These are phyloP conservation scores for Hydroisotoma schaefferi DNA, from an alignment of 2,888 invertebrate species.

Conservation along the genomic window DNA sequence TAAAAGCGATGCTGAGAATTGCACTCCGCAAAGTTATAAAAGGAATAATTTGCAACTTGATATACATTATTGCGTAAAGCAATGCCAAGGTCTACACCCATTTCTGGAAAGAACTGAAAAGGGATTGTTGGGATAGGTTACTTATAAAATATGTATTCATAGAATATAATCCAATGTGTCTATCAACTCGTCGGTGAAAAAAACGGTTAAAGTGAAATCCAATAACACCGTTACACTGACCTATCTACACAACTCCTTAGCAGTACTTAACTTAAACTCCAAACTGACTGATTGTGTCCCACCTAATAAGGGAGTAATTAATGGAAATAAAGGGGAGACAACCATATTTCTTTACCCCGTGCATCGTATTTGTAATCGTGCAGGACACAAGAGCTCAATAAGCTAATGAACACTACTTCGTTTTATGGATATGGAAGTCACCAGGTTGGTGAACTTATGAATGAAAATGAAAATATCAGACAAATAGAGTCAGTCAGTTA, in stretches of 20 bases:
- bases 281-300: too few relatives aligned
- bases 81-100: conserved; percentile 38
- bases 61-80: too few relatives aligned
- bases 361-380: too few relatives aligned
- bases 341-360: too few relatives aligned
- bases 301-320: conserved; percentile 44
- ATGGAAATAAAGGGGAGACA: conserved; percentile 36
- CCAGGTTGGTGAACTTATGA: conserved; percentile 3
- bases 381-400: too few relatives aligned
- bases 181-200: not conserved
- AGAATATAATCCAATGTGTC: too few relatives aligned
- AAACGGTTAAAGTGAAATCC: not conserved
- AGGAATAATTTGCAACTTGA: too few relatives aligned
- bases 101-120: conserved; percentile 22
- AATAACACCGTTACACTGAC: not conserved
- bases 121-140: conserved; percentile 31
- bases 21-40: too few relatives aligned
- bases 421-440: not conserved
- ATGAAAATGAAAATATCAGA: conserved; percentile 4
- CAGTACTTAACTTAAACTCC: not conserved
- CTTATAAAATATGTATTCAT: too few relatives aligned
- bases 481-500: too few relatives aligned
- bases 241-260: not conserved
- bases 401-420: conserved; percentile 17
- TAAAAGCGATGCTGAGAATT: too few relatives aligned